Evolutionary conservation across 2,888 invertebrate genomes (phyloP), one percentile per base, ranked within the genome.

Genomic region (Petrolisthes manimaculis): DNA sequence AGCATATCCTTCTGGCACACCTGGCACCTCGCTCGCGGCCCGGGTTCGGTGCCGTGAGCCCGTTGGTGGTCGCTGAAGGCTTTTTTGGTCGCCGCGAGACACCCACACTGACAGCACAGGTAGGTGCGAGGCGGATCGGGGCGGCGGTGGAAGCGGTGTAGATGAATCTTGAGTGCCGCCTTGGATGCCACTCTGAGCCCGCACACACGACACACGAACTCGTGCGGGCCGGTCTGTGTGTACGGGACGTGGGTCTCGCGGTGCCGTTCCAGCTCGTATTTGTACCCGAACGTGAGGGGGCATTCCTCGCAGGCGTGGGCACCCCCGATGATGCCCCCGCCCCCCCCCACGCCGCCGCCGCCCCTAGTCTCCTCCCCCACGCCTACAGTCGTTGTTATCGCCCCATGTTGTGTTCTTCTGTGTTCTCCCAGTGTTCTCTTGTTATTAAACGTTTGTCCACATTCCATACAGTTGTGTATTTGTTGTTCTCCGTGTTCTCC

Each of bases 201-300:
- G 81, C 89, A 89, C 24, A 89, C 67, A n/a, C 84, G 71, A 56
- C 89, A 89, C 6, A 89, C 84, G 79, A 89, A 86, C 56, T 89
- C 89, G 61, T 89, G 89, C 5, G 89, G 86, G 4, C 89, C 86
- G 54, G 84, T 86, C 53, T 86, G 86, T 24, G 86, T 86, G 81
- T 86, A 89, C 9, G 84, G 86, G 4, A 89, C 78, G 8, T 89
- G 89, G 9, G 86, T 83, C 56, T 89, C 89, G 6, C 80, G 56
- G 67, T 89, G 89, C 12, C 81, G 75, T 61, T 89, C 86, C 24
- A 89, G 24, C n/a, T 89, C 89, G 69, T 89, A 86, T 67, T 89
- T 89, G 71, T 86, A 89, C 9, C 61, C 55, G 55, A 89, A 89
- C 37, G 74, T 86, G 8, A 79, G 79, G 14, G 79, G 83, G 55